These are phyloP conservation scores for Virgularia gustaviana DNA, from an alignment of 92 coral and sea anemone species.

Conservation along the genomic window DNA sequence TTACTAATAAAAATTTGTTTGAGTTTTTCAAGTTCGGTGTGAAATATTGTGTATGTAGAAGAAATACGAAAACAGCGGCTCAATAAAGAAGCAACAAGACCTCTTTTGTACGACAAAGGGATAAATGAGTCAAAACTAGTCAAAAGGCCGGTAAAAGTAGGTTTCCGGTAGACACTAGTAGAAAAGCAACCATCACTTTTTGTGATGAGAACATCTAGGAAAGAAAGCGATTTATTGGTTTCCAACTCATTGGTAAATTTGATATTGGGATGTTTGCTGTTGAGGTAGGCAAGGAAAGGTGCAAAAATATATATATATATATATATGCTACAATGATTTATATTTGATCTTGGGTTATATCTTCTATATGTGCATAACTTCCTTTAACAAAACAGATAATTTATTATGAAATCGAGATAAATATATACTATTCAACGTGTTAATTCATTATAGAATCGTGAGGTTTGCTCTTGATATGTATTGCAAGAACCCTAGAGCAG, in stretches of 20 bases:
- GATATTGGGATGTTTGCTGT: slow-evolving; percentile 15
- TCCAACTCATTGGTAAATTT: slow-evolving; percentile 18
- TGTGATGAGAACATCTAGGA: slow-evolving; percentile 8
- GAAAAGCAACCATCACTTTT: neutral
- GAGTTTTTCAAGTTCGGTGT: neutral
- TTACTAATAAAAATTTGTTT: neutral
- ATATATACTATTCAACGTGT: too few species aligned
- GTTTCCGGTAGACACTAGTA: neutral
- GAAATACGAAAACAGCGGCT: neutral
- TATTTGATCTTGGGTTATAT: too few species aligned
- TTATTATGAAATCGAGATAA: too few species aligned
- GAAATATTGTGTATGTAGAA: neutral
- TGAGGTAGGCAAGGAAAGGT: slow-evolving; percentile 11
- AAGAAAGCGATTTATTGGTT: neutral
- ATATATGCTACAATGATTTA: too few species aligned
- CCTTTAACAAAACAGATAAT: too few species aligned
- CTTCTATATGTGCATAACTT: too few species aligned
- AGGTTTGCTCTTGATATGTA: slow-evolving; percentile 16
- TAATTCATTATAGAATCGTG: slow-evolving; percentile 3
- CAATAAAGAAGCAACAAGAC: neutral
- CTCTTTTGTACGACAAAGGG: neutral
- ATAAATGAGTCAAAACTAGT: neutral
- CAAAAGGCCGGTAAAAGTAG: neutral
- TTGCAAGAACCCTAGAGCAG: slow-evolving; percentile 18
- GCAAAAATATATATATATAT: too few species aligned